Conservation (phyloP, 2,888 invertebrate genomes). For the Trimorus sp. region DNA sequence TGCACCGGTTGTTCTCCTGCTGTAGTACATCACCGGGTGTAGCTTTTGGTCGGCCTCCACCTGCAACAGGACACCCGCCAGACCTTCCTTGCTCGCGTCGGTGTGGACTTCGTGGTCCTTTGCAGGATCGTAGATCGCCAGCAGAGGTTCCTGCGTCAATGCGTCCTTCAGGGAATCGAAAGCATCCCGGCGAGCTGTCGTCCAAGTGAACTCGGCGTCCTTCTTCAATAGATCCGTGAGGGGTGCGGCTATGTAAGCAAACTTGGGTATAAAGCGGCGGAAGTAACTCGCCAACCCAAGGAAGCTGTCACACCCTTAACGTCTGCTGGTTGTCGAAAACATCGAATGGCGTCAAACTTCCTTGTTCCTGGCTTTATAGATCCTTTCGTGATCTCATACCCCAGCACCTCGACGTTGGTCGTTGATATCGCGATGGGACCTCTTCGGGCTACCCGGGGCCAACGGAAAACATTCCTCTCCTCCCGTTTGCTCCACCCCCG, state of each 20-base stretch:
- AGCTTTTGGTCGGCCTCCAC: no score
- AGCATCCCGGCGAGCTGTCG: neutral
- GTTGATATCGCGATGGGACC: no score
- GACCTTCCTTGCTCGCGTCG: no score
- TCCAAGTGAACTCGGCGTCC: neutral
- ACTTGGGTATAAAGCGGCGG: constrained; percentile 63
- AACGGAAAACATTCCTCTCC: no score
- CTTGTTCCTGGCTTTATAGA: neutral
- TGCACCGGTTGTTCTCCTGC: no score
- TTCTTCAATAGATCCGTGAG: neutral
- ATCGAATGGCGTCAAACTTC: constrained; percentile 55
- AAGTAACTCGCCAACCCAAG: constrained; percentile 67
- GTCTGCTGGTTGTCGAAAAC: constrained; percentile 45
- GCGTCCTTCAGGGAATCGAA: constrained; percentile 3
- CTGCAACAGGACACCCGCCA: no score
- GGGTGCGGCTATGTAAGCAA: constrained; percentile 34
- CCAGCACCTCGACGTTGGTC: no score
- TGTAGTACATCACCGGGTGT: no score
- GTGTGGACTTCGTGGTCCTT: constrained; percentile 1
- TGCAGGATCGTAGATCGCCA: neutral
- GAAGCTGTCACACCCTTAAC: constrained; percentile 62
- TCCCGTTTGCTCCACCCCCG: no score
- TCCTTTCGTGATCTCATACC: constrained; percentile 3
- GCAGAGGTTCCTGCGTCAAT: constrained; percentile 15
- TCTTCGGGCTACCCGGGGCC: no score